phyloP scores from a whole-genome alignment of 1,140 invertebrate species.

The Temnothorax nylanderi region DNA sequence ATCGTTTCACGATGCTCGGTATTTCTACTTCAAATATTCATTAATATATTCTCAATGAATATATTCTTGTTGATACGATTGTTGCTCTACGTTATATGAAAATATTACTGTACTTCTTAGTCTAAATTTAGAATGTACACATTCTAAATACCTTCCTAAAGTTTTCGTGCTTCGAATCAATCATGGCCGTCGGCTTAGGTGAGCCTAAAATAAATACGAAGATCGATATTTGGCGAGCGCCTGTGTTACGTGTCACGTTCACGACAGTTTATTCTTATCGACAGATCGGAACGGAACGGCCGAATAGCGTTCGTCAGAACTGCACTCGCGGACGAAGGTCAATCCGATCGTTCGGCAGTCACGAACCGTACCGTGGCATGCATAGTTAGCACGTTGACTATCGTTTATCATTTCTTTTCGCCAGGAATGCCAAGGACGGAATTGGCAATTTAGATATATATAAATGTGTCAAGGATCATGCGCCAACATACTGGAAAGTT shows the following conservation, averaged over 20 bases:
- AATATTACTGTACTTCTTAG: not conserved
- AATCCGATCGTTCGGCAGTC: slow-evolving; percentile 15
- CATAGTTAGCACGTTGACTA: slow-evolving; percentile 33
- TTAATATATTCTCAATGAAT: not conserved
- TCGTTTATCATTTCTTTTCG: slow-evolving; percentile 33
- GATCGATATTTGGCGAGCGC: slow-evolving; percentile 40
- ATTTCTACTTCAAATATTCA: not conserved
- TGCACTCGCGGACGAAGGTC: slow-evolving; percentile 45
- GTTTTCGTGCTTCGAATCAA: not conserved
- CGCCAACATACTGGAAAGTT: not conserved
- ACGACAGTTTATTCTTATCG: slow-evolving; percentile 55
- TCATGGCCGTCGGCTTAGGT: not conserved
- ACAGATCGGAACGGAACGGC: slow-evolving; percentile 30
- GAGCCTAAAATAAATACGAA: slow-evolving; percentile 44
- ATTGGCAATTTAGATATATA: slow-evolving; percentile 1
- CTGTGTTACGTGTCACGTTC: slow-evolving; percentile 15
- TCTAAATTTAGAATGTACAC: not conserved
- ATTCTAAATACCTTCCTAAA: not conserved
- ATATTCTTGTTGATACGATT: not conserved
- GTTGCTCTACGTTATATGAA: not conserved
- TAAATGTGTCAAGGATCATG: not conserved
- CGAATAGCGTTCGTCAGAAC: slow-evolving; percentile 21
- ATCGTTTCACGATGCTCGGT: not conserved
- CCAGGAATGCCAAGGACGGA: slow-evolving; percentile 2
- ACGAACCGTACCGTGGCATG: slow-evolving; percentile 37